Percentiles rank a stretch among this genome's conserved stretches.
These are phyloP conservation scores for Dryomyza anilis DNA, from an alignment of 2,888 invertebrate species.

Conservation along the genomic window DNA sequence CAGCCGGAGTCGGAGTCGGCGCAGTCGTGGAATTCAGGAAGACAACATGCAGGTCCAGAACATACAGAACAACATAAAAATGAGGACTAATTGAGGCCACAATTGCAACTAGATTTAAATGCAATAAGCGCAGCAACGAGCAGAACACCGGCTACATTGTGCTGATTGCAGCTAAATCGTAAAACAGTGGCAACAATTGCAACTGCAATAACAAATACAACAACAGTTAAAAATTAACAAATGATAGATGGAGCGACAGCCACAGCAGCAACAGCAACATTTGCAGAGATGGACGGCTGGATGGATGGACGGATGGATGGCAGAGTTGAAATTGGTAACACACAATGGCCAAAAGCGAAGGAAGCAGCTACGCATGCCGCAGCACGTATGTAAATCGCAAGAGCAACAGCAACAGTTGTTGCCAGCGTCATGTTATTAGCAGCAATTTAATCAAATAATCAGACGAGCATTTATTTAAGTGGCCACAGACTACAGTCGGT, in stretches of 20 bases:
- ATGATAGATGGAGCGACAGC: slow-evolving; percentile 46
- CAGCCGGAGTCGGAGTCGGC: background rate
- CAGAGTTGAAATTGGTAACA: slow-evolving; percentile 38
- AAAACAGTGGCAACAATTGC: slow-evolving; percentile 27
- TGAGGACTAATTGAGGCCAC: background rate
- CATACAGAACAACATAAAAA: background rate
- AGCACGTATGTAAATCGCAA: slow-evolving; percentile 39
- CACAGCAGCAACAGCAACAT: background rate
- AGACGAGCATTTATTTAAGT: slow-evolving; percentile 45
- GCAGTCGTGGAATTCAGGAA: slow-evolving; percentile 20
- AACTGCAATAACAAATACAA: slow-evolving; percentile 13
- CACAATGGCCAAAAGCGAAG: slow-evolving; percentile 40
- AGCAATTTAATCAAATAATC: slow-evolving; percentile 61
- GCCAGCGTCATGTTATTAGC: slow-evolving; percentile 59
- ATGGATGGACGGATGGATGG: background rate
- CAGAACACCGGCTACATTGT: background rate
- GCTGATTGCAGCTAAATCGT: slow-evolving; percentile 1
- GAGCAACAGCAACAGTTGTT: slow-evolving; percentile 39
- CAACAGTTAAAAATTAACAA: slow-evolving; percentile 50
- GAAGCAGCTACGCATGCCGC: slow-evolving; percentile 22
- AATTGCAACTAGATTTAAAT: background rate
- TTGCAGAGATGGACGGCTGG: background rate
- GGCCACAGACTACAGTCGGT: no score
- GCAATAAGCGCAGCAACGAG: background rate
- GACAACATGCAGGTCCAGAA: background rate